phyloP scores from a whole-genome alignment of 2,888 invertebrate genomes.

The Octonoba sinensis region DNA sequence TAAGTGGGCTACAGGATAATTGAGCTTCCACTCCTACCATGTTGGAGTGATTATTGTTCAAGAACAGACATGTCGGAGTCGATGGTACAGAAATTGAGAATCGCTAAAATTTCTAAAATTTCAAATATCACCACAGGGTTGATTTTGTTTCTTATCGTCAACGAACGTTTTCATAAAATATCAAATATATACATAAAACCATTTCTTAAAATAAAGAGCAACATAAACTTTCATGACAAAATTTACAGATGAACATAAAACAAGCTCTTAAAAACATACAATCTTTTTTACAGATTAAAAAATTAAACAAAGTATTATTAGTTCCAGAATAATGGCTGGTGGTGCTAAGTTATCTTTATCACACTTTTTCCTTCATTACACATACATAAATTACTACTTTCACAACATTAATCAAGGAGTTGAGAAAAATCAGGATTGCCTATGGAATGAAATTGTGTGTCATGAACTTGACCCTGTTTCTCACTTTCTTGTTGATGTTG shows the following conservation, averaged over 20 bases:
- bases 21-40: slow-evolving; percentile 40
- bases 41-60: slow-evolving; percentile 24
- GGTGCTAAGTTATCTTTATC: slow-evolving; percentile 64
- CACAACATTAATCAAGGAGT: slow-evolving; percentile 52
- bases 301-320: slow-evolving; percentile 52
- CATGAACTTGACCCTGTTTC: slow-evolving; percentile 58
- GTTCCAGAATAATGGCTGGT: slow-evolving; percentile 55
- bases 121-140: slow-evolving; percentile 42
- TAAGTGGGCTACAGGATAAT: slow-evolving; percentile 30
- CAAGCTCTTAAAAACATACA: slow-evolving; percentile 65
- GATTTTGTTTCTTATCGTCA: slow-evolving; percentile 14
- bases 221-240: slow-evolving; percentile 59
- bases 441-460: slow-evolving; percentile 61
- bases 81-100: slow-evolving; percentile 43
- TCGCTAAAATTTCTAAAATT: slow-evolving; percentile 42
- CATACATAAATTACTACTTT: slow-evolving; percentile 19
- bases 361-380: slow-evolving; percentile 30
- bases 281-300: slow-evolving; percentile 51
- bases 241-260: slow-evolving; percentile 65
- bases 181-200: slow-evolving; percentile 61
- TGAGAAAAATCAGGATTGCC: slow-evolving; percentile 64
- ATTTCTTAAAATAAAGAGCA: slow-evolving; percentile 63
- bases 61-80: slow-evolving; percentile 26
- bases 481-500: slow-evolving; percentile 55
- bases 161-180: slow-evolving; percentile 58